Base-by-base conservation (phyloP, 1,140 invertebrate species). In the Drosophila lini region DNA sequence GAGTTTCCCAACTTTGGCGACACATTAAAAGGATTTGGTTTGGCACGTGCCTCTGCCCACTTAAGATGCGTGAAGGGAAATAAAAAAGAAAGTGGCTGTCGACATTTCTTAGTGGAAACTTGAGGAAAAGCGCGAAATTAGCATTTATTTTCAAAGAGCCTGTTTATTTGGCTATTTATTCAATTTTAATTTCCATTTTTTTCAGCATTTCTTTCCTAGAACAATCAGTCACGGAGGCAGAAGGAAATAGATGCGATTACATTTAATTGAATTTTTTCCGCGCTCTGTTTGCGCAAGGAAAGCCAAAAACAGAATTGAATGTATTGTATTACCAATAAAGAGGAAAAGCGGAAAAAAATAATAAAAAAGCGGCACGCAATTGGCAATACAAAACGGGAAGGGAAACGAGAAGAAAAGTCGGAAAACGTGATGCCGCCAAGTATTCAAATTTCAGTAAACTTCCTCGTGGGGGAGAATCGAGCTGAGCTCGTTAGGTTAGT, bases 161-260 rank as follows among this genome's bases (percentile, higher is more conserved):
- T 88, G 84, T 89, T 89, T 88, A 84, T 89, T 80, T 78, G 67
- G 84, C 84, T 89, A 88, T 89, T 88, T 89, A 84, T 84, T 80
- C 68, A 88, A 86, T 86, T 86, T 86, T 73, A 75, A 76, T 81
- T 85, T 81, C 48, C 25, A 61, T 52, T 74, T 45, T 74, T 45
- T 45, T 50, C 47, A 47, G 32, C 22, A 44, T 28, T 44, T 61
- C 28, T 9, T 5, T 41, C 36, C 44, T 22, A 61, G 63, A 70
- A 59, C 76, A 86, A 83, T 86, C 83, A 82, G 82, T 76, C 82
- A 83, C 68, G 84, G 84, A 58, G 41, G 53, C 70, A 68, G 57
- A 78, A 60, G 57, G 48, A 82, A 81, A 78, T 74, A 89, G 80
- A 89, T 89, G 78, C 84, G 84, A 89, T 89, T 89, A 89, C 85